These are phyloP conservation scores for Nymphalis io DNA, from an alignment of 1,140 invertebrate species.

Conservation along the genomic window DNA sequence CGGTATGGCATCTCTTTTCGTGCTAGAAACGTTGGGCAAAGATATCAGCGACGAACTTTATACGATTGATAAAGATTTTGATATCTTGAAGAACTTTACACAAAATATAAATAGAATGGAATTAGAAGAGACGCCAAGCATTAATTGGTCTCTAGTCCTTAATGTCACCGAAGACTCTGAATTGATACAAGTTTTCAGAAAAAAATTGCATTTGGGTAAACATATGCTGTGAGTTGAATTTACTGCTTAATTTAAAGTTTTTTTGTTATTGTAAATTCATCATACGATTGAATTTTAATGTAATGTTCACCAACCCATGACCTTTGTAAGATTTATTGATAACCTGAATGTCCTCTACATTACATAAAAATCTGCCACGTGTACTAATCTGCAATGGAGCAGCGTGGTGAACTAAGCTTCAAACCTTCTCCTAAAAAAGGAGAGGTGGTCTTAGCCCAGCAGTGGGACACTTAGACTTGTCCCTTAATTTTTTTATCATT, in stretches of 20 bases:
- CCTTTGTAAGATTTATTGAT: too few relatives aligned
- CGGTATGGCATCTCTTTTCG: slow-evolving; percentile 67
- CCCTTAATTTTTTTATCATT: too few relatives aligned
- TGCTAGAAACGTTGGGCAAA: slow-evolving; percentile 69
- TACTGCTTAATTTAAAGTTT: background rate
- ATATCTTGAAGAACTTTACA: slow-evolving; percentile 63
- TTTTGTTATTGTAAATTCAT: background rate
- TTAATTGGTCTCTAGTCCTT: slow-evolving; percentile 65
- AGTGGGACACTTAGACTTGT: too few relatives aligned
- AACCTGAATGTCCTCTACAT: too few relatives aligned
- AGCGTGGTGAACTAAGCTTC: too few relatives aligned
- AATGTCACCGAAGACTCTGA: slow-evolving; percentile 54
- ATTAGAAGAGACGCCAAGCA: slow-evolving; percentile 30
- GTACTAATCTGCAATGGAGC: too few relatives aligned
- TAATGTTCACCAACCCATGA: too few relatives aligned
- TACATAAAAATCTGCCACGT: too few relatives aligned
- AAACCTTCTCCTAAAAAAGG: too few relatives aligned
- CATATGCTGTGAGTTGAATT: slow-evolving; percentile 68
- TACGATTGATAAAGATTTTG: slow-evolving; percentile 60
- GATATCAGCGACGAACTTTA: slow-evolving; percentile 61
- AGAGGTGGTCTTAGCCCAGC: too few relatives aligned
- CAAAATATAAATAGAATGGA: slow-evolving; percentile 43
- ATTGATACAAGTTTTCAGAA: slow-evolving; percentile 54
- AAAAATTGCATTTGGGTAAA: slow-evolving; percentile 57
- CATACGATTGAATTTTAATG: background rate